Base-by-base conservation (phyloP, 1,140 invertebrate genomes). In the Leptinotarsa texana region DNA sequence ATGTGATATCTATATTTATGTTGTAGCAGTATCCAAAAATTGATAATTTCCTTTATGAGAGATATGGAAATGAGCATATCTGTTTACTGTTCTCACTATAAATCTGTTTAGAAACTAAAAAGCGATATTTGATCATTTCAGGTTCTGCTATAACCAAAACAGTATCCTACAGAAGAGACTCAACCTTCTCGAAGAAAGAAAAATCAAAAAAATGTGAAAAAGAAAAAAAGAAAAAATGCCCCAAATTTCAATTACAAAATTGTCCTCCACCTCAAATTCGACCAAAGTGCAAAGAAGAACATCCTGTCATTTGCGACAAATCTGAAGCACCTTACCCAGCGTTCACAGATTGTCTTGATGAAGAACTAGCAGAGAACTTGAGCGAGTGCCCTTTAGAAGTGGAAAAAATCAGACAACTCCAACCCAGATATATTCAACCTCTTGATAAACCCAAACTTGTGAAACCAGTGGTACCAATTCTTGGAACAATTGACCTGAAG, bases 311-410 rank as follows among this genome's bases (percentile, higher is more conserved):
- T 27, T 57, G 51, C 48, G 48, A 61, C 63, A 72, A 61, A 72
- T 18, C 27, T 13, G 21, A 68, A 13, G 69, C 77, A 24, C 77
- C 77, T 13, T 78, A 73, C 69, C 75, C 72, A 4, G 72, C 77
- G 3, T 78, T 78, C 63, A 74, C 74, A 5, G 77, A 78, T 22
- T 76, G 74, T 11, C 24, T 78, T 22, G 71, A 76, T 57, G 74
- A 78, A 63, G 77, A 78, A 74, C 67, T 78, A 62, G 74, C 75
- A 27, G 75, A 76, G 18, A 74, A 73, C 21, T 57, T 78, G 4
- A 74, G 74, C 18, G 77, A 78, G 65, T 78, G 77, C 61, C 77
- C 77, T 13, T 21, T 76, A 18, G 73, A 76, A 42, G 71, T 67
- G 24, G 75, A 78, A 63, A 74, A 73, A 51, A 70, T 72, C 21